Evolutionary conservation across 2,797 vertebrate genomes (phyloP).

Genomic region (Syndactyla subalaris): DNA sequence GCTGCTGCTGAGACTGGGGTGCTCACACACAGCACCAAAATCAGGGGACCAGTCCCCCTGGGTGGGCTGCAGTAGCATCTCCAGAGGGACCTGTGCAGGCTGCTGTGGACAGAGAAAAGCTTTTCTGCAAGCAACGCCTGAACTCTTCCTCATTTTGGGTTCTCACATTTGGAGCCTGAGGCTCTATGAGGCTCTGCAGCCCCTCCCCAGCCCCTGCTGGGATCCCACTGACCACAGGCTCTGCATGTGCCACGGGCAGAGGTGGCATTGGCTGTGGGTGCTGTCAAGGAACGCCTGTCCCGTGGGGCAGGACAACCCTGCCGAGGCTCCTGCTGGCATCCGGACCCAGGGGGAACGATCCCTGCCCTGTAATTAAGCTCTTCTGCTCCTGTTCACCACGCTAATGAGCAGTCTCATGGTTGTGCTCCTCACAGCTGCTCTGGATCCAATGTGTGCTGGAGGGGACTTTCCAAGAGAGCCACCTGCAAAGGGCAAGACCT

Average conservation of each 20-base stretch:
- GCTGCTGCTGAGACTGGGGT: background rate
- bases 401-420: background rate
- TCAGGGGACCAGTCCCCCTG: background rate
- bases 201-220: background rate
- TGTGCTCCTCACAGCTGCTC: background rate
- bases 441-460: background rate
- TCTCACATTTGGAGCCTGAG: background rate
- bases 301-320: fast-evolving
- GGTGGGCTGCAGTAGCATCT: background rate
- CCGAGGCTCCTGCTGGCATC: background rate
- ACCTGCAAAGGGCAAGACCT: background rate
- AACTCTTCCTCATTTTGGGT: background rate
- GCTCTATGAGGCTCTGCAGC: background rate
- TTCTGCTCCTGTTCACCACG: background rate
- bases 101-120: background rate
- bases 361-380: constrained; percentile 15
- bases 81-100: background rate
- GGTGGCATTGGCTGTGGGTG: fast-evolving
- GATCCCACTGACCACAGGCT: fast-evolving
- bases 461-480: background rate
- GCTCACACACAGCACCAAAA: background rate
- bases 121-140: background rate
- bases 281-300: background rate
- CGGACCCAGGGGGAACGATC: background rate
- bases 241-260: background rate